Base-by-base conservation (phyloP, 2,113 vertebrate genomes). In the Pterocles gutturalis region DNA sequence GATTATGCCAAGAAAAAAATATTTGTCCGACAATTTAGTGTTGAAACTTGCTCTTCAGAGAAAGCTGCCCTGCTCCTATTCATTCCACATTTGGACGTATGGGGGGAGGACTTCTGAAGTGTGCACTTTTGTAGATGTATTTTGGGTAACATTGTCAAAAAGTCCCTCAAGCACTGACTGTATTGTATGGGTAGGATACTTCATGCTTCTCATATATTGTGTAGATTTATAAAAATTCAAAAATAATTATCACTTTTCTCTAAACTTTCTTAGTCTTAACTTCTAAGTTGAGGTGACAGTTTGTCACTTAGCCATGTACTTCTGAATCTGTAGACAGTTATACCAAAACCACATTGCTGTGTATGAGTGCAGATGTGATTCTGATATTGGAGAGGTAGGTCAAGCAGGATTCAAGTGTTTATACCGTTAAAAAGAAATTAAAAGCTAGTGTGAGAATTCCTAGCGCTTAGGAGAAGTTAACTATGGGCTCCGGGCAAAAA, bases 271-370 rank as follows among this genome's bases (percentile, higher is more conserved):
- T 66, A n/a, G 67, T 46, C 25, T 76, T 69, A 78, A 46, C 21
- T 72, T 71, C 7, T 20, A 65, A 75, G 38, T 43, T 69, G 43
- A 64, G 10, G 17, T 79, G 49, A 28, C 4, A 9, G 0, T 46
- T 72, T 46, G 54, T 49, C 43, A n/a, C 11, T 48, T 69, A 36
- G 36, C 10, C 8, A 1, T 25, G 2, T 53, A 2, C 0, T 41
- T 80, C 46, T 54, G 51, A 87, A 65, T 87, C 62, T 58, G 19
- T 46, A 80, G 48, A 31, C 28, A 58, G 15, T 61, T 87, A 18
- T 1, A 51, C 28, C 29, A 46, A 55, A 90, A 8, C 15, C 18
- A 19, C 1, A 0, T 66, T 79, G 20, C 38, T 45, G 26, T 64
- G n/a, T 33, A 17, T 43, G 38, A 76, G 26, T 22, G 28, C 36